Base-by-base conservation (phyloP, 2,113 vertebrate species). In the Nyctereutes procyonoides region DNA sequence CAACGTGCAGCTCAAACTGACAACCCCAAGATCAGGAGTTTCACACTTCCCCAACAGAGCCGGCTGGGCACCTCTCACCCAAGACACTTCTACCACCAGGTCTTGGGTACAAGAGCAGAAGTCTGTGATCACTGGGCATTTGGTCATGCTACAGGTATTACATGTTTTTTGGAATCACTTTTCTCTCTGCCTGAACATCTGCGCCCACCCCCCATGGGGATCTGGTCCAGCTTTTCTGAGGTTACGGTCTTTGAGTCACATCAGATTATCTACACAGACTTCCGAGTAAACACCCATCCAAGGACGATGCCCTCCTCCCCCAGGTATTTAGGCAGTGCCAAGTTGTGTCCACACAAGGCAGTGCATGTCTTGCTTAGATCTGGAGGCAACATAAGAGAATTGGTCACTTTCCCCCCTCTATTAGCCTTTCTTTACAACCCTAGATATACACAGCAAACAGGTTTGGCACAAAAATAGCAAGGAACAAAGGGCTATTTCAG, bases 401-500 rank as follows among this genome's bases (percentile, higher is more conserved):
- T 63, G 20, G 35, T 38, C 16, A 17, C 43, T 62, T 85, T 82
- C 79, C 14, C 84, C 10, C 62, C 63, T 79, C 86, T 79, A 89
- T 74, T 84, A 80, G 55, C 9, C 88, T 96, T 92, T 88, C 38
- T 76, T 96, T 88, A 94, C 38, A 93, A 86, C 15, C 4, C 30
- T 43, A 74, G 11, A 65, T 74, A 96, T 43, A 95, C 77, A 96
- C n/a, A 95, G 84, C 62, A 93, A 97, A 96, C 12, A 79, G 65
- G 15, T 51, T 93, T 76, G 84, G 53, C 43, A 88, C n/a, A 60
- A 95, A 95, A 84, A 53, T 12, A 91, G 81, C 77, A 94, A 90
- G 84, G 82, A 95, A 96, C 73, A 97, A 93, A 93, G 63, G 63
- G n/a, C 43, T 89, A 71, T 95, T 94, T 97, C 97, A 95, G 77